Percentiles rank a stretch among this genome's conserved stretches.
phyloP scores from a whole-genome alignment of 2,888 invertebrate genomes.

The Tinea trinotella region DNA sequence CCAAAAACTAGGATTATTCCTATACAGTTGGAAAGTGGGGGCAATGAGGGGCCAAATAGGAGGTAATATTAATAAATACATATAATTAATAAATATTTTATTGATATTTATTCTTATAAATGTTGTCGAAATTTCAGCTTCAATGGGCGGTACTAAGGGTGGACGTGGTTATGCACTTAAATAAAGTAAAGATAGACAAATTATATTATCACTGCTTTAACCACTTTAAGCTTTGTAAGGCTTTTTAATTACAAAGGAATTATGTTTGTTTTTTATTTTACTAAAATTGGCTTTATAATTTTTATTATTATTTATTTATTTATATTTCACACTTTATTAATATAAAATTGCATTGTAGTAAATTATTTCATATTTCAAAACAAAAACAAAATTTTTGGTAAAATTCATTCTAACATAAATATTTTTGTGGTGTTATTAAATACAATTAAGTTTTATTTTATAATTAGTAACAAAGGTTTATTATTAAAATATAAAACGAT shows the following conservation, averaged over 20 bases:
- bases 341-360: no score
- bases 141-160: slow-evolving; percentile 63
- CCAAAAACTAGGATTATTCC: slow-evolving; percentile 74
- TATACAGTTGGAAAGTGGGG: slow-evolving; percentile 68
- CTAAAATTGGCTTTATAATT: slow-evolving; percentile 16
- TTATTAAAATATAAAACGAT: no score
- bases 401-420: no score
- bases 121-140: slow-evolving; percentile 49
- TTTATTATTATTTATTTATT: slow-evolving; percentile 7
- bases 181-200: slow-evolving; percentile 60
- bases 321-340: no score
- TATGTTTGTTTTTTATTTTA: slow-evolving; percentile 19
- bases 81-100: no score
- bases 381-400: no score
- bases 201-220: slow-evolving; percentile 30
- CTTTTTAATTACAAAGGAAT: not conserved
- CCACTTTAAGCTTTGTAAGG: not conserved
- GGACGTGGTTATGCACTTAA: slow-evolving; percentile 44
- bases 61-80: slow-evolving; percentile 49
- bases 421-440: no score
- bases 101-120: not conserved
- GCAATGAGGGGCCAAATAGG: slow-evolving; percentile 49
- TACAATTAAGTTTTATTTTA: no score
- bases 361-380: no score
- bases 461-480: no score